These are phyloP conservation scores for Drosophila tani DNA, from an alignment of 1,140 invertebrate genomes.

Conservation along the genomic window DNA sequence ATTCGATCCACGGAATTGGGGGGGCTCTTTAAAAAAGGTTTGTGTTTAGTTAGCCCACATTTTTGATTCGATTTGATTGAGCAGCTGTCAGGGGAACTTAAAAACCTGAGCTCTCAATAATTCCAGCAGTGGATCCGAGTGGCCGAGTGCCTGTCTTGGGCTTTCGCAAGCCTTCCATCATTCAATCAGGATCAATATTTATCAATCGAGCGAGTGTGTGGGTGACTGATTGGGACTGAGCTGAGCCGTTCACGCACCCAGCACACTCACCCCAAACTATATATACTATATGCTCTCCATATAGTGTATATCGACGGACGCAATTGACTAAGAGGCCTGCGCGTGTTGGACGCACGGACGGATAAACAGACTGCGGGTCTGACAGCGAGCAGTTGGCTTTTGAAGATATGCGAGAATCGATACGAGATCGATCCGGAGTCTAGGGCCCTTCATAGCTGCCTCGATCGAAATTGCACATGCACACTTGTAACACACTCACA, in stretches of 20 bases:
- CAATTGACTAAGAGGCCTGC: conserved; percentile 65
- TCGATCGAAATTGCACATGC: conserved; percentile 25
- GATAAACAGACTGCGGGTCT: conserved; percentile 59
- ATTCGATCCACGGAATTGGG: conserved; percentile 15
- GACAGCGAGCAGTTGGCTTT: conserved; percentile 32
- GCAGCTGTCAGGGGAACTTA: conserved; percentile 72
- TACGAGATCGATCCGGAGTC: conserved; percentile 8
- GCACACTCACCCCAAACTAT: conserved; percentile 11
- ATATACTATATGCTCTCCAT: conserved; percentile 15
- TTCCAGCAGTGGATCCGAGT: conserved; percentile 32
- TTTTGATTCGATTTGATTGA: conserved; percentile 79
- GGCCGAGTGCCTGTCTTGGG: conserved; percentile 43
- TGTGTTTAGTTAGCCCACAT: conserved; percentile 80
- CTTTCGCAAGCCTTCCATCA: conserved; percentile 77
- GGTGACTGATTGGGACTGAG: conserved; percentile 31
- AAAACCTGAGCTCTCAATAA: conserved; percentile 76
- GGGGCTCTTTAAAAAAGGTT: conserved; percentile 70
- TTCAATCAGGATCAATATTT: conserved; percentile 83
- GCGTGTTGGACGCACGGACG: conserved; percentile 64
- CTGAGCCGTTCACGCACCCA: conserved; percentile 34
- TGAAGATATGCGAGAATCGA: conserved; percentile 17
- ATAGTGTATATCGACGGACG: conserved; percentile 18
- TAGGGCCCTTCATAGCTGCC: conserved; percentile 21
- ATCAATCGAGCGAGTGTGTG: conserved; percentile 67
- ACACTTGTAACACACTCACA: neutral